Conservation (phyloP, 37 sponge, comb jelly and placozoan species). For the Amphimedon queenslandica region DNA sequence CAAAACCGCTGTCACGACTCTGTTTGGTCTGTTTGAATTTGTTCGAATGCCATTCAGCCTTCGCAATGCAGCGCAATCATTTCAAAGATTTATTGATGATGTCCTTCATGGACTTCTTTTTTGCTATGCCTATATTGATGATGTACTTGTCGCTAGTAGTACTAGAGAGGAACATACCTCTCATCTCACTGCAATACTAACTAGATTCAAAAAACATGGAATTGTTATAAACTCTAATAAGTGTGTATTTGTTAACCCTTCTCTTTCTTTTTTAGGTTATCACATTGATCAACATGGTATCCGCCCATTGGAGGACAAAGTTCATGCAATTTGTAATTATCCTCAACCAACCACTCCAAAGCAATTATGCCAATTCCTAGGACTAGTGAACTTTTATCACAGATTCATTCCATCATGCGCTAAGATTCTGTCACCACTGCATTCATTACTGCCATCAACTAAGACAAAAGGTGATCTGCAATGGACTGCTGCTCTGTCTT, state of each 20-base stretch:
- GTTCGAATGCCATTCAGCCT: neutral
- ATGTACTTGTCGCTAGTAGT: neutral
- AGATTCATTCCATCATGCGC: conserved; percentile 18
- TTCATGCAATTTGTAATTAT: too few relatives aligned
- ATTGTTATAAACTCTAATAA: neutral
- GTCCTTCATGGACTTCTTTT: neutral
- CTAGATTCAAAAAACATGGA: neutral
- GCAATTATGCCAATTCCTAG: conserved; percentile 1
- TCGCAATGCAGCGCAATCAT: neutral
- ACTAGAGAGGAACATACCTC: neutral
- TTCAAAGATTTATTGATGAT: too few relatives aligned
- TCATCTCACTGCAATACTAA: neutral
- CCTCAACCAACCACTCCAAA: too few relatives aligned
- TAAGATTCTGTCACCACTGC: conserved; percentile 13
- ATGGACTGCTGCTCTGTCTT: too few relatives aligned
- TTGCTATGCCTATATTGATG: too few relatives aligned
- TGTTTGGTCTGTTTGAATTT: too few relatives aligned
- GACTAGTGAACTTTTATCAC: conserved; percentile 33
- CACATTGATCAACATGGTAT: too few relatives aligned
- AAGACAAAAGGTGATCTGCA: too few relatives aligned
- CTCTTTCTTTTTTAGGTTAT: too few relatives aligned
- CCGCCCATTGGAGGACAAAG: neutral
- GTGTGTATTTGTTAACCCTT: neutral
- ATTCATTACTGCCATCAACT: too few relatives aligned
- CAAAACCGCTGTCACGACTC: neutral